Percentiles rank a stretch among this genome's conserved stretches.
phyloP scores from a whole-genome alignment of 2,113 vertebrate genomes.

The Mormyrus iriodes region DNA sequence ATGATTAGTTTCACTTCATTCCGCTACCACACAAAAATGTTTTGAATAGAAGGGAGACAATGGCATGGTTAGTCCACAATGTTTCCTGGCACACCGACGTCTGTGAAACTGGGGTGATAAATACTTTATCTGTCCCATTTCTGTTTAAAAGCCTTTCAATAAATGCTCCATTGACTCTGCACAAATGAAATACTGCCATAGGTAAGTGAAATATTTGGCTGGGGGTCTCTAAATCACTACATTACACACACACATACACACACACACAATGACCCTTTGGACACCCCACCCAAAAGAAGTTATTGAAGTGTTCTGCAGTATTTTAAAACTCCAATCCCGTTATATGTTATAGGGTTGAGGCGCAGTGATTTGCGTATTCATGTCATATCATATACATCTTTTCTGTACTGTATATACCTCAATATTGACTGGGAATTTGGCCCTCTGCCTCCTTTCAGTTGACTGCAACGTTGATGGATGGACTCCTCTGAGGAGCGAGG shows the following conservation, averaged over 20 bases:
- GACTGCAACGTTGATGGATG: background rate
- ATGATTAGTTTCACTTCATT: background rate
- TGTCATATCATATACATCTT: background rate
- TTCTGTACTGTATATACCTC: background rate
- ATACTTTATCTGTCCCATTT: background rate
- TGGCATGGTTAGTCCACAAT: background rate
- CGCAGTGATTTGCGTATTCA: background rate
- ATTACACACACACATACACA: background rate
- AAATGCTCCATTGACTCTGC: background rate
- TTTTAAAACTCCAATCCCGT: background rate
- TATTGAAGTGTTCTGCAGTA: background rate
- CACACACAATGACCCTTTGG: background rate
- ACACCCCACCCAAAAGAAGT: background rate
- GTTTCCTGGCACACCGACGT: background rate
- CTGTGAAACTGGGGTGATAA: background rate
- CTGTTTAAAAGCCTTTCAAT: background rate
- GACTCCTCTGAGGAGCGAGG: background rate
- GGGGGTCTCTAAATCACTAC: background rate
- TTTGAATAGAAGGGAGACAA: background rate
- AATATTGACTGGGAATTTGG: background rate
- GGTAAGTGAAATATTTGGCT: background rate
- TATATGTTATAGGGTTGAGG: background rate
- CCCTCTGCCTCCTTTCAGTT: background rate
- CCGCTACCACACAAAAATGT: background rate
- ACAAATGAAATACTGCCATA: background rate